Conservation (phyloP, 2,888 invertebrate species). For the Lasius platythorax region DNA sequence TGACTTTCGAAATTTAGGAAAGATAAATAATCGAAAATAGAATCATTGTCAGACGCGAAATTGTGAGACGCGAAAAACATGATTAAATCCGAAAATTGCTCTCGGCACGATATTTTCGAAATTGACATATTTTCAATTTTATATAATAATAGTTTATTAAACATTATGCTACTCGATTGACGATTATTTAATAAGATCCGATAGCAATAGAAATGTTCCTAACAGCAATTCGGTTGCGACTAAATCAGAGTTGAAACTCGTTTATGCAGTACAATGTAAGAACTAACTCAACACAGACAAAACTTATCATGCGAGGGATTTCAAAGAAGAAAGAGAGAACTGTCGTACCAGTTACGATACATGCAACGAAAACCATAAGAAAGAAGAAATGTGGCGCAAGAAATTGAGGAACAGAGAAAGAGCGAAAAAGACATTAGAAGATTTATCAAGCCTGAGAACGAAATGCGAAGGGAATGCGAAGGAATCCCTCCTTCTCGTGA, state of each 20-base stretch:
- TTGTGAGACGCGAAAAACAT: neutral
- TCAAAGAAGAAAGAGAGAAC: conserved; percentile 40
- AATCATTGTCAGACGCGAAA: neutral
- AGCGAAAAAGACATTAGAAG: conserved; percentile 61
- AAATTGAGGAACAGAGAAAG: conserved; percentile 56
- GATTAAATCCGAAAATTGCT: neutral
- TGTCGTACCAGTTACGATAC: conserved; percentile 45
- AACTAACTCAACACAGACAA: conserved; percentile 19
- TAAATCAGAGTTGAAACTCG: neutral
- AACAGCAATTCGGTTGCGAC: neutral
- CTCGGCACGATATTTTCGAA: neutral
- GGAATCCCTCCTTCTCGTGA: conserved; percentile 36
- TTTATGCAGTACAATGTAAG: neutral
- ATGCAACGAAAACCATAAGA: conserved; percentile 50
- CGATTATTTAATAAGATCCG: neutral
- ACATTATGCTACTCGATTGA: neutral
- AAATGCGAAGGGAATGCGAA: conserved; percentile 63
- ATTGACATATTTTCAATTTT: neutral
- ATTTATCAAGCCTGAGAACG: conserved; percentile 71
- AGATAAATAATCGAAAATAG: conserved; percentile 57
- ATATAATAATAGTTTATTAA: neutral
- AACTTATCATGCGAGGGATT: conserved; percentile 34
- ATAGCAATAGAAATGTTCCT: neutral
- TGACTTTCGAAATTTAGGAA: conserved; percentile 44
- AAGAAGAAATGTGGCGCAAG: conserved; percentile 58